Percentiles rank a stretch among this genome's conserved stretches.
phyloP scores from a whole-genome alignment of 2,113 vertebrate species.

The Limnothrissa miodon region DNA sequence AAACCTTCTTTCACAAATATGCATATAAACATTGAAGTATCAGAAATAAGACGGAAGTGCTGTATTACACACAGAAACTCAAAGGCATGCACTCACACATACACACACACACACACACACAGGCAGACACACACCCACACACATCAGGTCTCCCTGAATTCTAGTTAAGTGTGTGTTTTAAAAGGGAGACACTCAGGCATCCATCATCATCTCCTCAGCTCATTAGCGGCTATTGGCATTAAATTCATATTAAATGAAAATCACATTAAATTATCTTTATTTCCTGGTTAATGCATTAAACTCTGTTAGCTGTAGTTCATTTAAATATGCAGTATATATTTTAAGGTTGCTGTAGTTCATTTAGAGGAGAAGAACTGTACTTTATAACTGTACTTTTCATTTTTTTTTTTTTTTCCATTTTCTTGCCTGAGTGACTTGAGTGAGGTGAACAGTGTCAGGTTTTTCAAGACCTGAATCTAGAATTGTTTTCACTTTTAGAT shows the following conservation, averaged over 20 bases:
- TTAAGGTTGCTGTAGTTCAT: background rate
- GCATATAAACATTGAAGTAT: background rate
- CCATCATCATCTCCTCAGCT: slow-evolving; percentile 1
- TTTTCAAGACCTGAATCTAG: background rate
- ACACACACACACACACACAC: slow-evolving; percentile 19
- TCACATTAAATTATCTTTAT: slow-evolving; percentile 7
- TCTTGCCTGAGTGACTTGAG: background rate
- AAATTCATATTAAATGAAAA: slow-evolving; percentile 14
- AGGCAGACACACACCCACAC: slow-evolving; percentile 17
- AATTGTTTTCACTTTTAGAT: background rate
- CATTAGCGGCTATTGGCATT: slow-evolving; percentile 7
- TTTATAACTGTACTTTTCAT: no score
- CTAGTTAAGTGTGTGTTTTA: slow-evolving; percentile 17
- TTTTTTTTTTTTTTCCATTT: no score
- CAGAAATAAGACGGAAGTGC: background rate
- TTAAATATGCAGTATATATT: background rate
- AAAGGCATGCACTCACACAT: background rate
- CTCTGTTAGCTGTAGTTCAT: background rate
- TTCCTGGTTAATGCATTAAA: slow-evolving; percentile 1
- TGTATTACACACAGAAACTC: background rate
- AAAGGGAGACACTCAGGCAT: background rate
- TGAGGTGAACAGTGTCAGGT: background rate
- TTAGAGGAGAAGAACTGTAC: no score
- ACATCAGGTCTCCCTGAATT: background rate
- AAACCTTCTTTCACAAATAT: background rate